Evolutionary conservation across 2,888 invertebrate genomes (phyloP).

Genomic region (Tachina lurida): DNA sequence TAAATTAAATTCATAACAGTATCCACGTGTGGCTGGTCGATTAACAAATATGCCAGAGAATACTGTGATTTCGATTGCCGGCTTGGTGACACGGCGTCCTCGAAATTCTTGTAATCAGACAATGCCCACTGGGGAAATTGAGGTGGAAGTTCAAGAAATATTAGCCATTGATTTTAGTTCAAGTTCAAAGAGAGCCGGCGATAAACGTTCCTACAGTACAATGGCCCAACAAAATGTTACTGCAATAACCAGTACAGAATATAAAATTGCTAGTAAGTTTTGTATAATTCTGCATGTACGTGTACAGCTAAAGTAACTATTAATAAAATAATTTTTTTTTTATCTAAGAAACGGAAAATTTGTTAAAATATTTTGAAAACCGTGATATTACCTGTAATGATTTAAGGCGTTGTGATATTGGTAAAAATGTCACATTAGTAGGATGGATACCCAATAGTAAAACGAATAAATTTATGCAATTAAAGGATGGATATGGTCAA

Average conservation of each 20-base stretch:
- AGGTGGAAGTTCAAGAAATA: constrained; percentile 82
- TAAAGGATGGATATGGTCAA: constrained; percentile 83
- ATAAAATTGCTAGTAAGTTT: constrained; percentile 82
- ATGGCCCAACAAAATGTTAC: constrained; percentile 78
- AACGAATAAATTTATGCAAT: constrained; percentile 81
- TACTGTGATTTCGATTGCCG: constrained; percentile 81
- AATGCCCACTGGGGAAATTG: constrained; percentile 83
- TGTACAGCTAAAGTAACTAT: not conserved
- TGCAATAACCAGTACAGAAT: constrained; percentile 83
- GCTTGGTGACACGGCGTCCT: constrained; percentile 81
- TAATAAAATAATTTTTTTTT: not conserved
- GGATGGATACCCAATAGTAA: constrained; percentile 82
- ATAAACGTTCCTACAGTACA: constrained; percentile 81
- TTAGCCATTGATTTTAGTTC: constrained; percentile 77
- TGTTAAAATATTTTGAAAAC: constrained; percentile 82
- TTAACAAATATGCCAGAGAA: constrained; percentile 83
- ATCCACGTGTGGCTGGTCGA: constrained; percentile 81
- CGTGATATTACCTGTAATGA: constrained; percentile 83
- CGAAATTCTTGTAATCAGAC: constrained; percentile 81
- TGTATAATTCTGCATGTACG: too few species aligned
- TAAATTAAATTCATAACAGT: constrained; percentile 72
- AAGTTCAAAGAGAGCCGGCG: constrained; percentile 77
- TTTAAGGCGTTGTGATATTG: constrained; percentile 80
- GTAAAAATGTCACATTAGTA: constrained; percentile 80
- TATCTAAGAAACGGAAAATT: constrained; percentile 79